Evolutionary conservation across 2,113 vertebrate species (phyloP), one percentile per base, ranked within the genome.

Genomic region (Pollachius pollachius): DNA sequence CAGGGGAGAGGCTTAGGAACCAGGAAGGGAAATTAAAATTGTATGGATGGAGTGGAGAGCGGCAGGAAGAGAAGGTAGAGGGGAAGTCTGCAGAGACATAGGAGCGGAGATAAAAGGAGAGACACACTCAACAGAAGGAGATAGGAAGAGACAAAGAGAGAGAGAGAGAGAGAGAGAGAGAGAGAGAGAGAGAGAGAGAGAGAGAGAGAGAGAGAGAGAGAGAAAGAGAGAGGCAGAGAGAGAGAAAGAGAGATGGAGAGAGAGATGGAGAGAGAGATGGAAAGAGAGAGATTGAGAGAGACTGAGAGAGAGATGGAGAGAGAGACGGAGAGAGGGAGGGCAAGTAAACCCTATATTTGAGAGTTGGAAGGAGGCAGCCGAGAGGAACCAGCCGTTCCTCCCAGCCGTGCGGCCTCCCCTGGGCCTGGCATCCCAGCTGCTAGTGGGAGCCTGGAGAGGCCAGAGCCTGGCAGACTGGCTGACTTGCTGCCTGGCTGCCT

Each of bases 341-440:
- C 5, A 17, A 60, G 58, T 18, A 60, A 60, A 21, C 18, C n/a
- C 7, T 5, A 18, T 2, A 4, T 34, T 4, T 34, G 30, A 3
- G 30, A 34, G 30, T 34, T 34, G 30, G 41, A 9, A 48, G 41
- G 41, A 48, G 41, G 41, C 16, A 58, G 56, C 56, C 17, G 62
- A 5, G 6, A 75, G 62, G 15, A 3, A 67, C 70, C 75, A 80
- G 57, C 71, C 77, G 80, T 84, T 75, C 80, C 3, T 77, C 72
- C 72, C 13, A 16, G 58, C 34, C 8, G 69, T 17, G 65, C 52
- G 17, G 79, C 64, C 62, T 11, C 61, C 41, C 41, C 41, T 48
- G 9, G 8, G 41, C 41, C 41, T 48, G 41, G 41, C 41, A 13
- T 65, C 54, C 81, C 81, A 80, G 85, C 85, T 83, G 83, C 71